Evolutionary conservation across 1,140 invertebrate genomes (phyloP).

Genomic region (Branchinecta lynchi): DNA sequence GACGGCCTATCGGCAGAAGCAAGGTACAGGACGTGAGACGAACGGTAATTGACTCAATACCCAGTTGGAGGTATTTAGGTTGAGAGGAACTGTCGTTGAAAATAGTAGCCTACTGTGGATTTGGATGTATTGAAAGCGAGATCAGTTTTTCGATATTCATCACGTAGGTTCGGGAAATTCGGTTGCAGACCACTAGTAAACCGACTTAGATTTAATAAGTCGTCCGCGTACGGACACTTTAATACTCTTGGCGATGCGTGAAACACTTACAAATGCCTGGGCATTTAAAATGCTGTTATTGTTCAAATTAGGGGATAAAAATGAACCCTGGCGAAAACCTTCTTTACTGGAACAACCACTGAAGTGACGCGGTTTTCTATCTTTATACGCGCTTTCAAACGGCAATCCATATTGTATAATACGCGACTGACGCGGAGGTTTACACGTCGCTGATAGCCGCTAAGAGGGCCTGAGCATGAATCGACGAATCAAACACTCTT

Average conservation of each 20-base stretch:
- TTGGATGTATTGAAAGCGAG: conserved; percentile 1
- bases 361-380: too few relatives aligned
- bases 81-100: conserved; percentile 9
- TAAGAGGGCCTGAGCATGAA: conserved; percentile 4
- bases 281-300: conserved; percentile 7
- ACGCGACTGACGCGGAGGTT: conserved; percentile 1
- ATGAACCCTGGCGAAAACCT: background rate
- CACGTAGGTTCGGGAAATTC: conserved; percentile 4
- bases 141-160: conserved; percentile 10
- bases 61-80: conserved; percentile 8
- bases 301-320: background rate
- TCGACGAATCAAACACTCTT: conserved; percentile 5
- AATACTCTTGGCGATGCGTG: background rate
- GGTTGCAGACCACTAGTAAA: conserved; percentile 5
- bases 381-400: conserved; percentile 6
- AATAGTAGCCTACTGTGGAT: background rate
- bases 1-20: background rate
- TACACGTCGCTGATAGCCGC: background rate
- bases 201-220: conserved; percentile 6
- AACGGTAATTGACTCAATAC: conserved; percentile 9
- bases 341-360: conserved; percentile 9
- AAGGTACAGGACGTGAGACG: background rate
- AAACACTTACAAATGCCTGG: background rate
- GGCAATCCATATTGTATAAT: conserved; percentile 6
- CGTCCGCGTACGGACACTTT: conserved; percentile 1